These are phyloP conservation scores for Setophaga kirtlandii DNA, from an alignment of 2,113 vertebrate genomes.

Conservation along the genomic window DNA sequence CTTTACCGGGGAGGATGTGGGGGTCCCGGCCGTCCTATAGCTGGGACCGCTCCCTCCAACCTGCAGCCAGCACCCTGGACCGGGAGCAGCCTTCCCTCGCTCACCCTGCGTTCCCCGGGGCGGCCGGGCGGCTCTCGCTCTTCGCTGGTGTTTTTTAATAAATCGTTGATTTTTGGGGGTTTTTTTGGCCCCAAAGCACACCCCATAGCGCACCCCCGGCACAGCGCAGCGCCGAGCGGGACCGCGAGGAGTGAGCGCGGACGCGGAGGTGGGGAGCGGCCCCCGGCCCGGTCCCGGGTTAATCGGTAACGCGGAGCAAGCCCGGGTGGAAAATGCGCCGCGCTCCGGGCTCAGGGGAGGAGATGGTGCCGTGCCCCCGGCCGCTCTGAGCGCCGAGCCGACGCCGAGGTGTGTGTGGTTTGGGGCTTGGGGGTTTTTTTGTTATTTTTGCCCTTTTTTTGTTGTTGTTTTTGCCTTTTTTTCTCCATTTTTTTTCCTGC, in stretches of 20 bases:
- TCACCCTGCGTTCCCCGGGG: too few relatives aligned
- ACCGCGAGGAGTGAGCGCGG: not conserved
- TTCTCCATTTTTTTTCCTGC: too few relatives aligned
- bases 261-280: slow-evolving; percentile 28
- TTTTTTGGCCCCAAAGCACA: not conserved
- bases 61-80: not conserved
- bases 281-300: not conserved
- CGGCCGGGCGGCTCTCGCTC: not conserved
- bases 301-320: slow-evolving; percentile 14
- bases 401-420: not conserved
- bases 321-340: slow-evolving; percentile 30
- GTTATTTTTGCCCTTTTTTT: not conserved
- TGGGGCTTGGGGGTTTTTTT: not conserved
- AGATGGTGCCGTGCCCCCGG: not conserved
- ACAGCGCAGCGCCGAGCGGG: not conserved
- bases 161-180: not conserved
- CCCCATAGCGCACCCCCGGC: not conserved
- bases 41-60: not conserved
- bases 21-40: not conserved
- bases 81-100: too few relatives aligned
- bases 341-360: not conserved
- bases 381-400: not conserved
- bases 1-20: not conserved
- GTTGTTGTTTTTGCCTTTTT: not conserved
- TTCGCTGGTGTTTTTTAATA: not conserved